Evolutionary conservation across 2,113 vertebrate genomes (phyloP).

Genomic region (Ptilonorhynchus violaceus): DNA sequence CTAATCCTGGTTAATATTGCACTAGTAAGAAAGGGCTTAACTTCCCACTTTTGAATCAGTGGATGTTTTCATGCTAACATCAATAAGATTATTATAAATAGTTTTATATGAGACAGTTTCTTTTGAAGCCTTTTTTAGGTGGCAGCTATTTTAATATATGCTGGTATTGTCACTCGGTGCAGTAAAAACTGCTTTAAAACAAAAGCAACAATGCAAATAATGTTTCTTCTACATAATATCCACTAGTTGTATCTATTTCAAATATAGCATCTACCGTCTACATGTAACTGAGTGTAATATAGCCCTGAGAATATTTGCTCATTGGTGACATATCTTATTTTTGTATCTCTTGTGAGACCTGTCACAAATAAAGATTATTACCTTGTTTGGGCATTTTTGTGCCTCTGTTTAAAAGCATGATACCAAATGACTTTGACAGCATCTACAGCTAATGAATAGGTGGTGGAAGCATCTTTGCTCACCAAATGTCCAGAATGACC

Average conservation of each 20-base stretch:
- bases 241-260: not conserved
- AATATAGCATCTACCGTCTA: not conserved
- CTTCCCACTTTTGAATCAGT: not conserved
- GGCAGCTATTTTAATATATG: not conserved
- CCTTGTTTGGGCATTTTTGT: not conserved
- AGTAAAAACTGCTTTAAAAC: not conserved
- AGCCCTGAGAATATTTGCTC: not conserved
- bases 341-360: not conserved
- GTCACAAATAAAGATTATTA: not conserved
- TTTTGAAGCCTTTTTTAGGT: not conserved
- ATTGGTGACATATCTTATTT: not conserved
- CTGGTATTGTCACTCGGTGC: not conserved
- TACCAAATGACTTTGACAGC: not conserved
- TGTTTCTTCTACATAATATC: not conserved
- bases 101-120: not conserved
- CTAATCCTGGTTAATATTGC: conserved; percentile 10
- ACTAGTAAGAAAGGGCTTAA: not conserved
- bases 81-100: not conserved
- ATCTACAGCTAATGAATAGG: not conserved
- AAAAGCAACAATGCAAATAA: not conserved
- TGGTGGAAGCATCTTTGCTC: not conserved
- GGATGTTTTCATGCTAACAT: not conserved
- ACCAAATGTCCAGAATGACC: not conserved
- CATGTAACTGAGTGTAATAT: not conserved
- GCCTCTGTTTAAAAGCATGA: not conserved